phyloP scores from a whole-genome alignment of 2,888 invertebrate species.

The Lottia gigantea region DNA sequence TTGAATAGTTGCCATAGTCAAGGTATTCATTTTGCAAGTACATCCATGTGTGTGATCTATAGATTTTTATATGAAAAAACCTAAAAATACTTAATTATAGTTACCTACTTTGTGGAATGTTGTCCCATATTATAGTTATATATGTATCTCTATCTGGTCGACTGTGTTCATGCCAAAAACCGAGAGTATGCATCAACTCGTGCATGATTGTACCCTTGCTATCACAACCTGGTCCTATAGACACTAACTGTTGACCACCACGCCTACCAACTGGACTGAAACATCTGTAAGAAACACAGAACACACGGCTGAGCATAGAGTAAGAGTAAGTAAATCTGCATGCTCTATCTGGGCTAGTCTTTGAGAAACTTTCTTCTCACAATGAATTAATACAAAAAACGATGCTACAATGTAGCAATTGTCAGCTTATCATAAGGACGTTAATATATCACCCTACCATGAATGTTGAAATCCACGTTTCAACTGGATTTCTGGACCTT shows the following conservation, averaged over 20 bases:
- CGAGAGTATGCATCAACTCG: conserved; percentile 83
- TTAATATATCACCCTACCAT: no score
- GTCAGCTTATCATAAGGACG: no score
- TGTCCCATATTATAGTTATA: conserved; percentile 68
- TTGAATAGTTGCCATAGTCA: no score
- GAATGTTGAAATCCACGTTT: no score
- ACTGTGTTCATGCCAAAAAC: conserved; percentile 87
- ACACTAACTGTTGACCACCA: conserved; percentile 81
- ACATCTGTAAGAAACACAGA: conserved; percentile 70
- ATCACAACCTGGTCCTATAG: conserved; percentile 72
- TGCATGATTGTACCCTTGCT: conserved; percentile 77
- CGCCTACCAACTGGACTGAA: conserved; percentile 82
- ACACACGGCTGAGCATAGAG: neutral
- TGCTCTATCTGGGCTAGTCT: no score
- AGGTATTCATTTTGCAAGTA: no score
- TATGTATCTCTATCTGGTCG: conserved; percentile 81
- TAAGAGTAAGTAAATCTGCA: no score
- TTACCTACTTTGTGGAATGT: conserved; percentile 42
- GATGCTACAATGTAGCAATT: no score
- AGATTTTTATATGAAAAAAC: no score
- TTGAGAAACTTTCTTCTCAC: neutral
- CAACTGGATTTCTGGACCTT: no score
- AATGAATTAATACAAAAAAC: neutral
- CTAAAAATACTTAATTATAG: no score
- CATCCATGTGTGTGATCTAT: no score